Evolutionary conservation across 1,140 invertebrate species (phyloP), one percentile per base, ranked within the genome.

Genomic region (Drosophila arizonae): DNA sequence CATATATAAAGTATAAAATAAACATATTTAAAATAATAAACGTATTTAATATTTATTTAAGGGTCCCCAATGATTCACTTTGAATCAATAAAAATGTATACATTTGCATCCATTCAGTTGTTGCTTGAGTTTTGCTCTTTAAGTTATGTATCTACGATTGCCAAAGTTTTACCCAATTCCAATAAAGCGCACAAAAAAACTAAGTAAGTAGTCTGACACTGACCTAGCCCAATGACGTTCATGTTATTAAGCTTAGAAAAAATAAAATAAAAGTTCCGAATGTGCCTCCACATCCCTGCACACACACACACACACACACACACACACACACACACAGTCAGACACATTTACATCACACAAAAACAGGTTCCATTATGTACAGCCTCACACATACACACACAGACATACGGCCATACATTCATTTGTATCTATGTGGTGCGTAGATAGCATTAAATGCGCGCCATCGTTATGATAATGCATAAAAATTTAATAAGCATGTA

Each of bases 231-330:
- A 87, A 86, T 87, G 84, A 63, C 79, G 72, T 81, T 76, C 72
- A 82, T 87, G 82, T 87, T 82, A 72, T 74, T 65, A 64, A 67
- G 64, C 57, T 75, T 67, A 79, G 69, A 70, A 84, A 66, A 72
- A 76, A 63, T 77, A 71, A 86, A 87, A 87, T 86, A 86, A 86
- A 86, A 86, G 87, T 84, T 87, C 82, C 48, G 75, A 85, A 64
- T 76, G 81, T 70, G 76, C 75, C 79, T 69, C 66, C 69, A 51
- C 54, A 81, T 72, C 74, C 74, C 60, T 43, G 11, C 45, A 15
- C 41, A 6, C 5, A 43, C 6, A 9, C 9, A 30, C 9, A 30
- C 33, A 33, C 9, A 9, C 33, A 13, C 36, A 33, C 9, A 9
- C 6, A 39, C 17, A 17, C 33, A 33, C 9, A 9, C 33, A 13